These are phyloP conservation scores for Cryptophagus acutangulus DNA, from an alignment of 2,888 invertebrate genomes.

Conservation along the genomic window DNA sequence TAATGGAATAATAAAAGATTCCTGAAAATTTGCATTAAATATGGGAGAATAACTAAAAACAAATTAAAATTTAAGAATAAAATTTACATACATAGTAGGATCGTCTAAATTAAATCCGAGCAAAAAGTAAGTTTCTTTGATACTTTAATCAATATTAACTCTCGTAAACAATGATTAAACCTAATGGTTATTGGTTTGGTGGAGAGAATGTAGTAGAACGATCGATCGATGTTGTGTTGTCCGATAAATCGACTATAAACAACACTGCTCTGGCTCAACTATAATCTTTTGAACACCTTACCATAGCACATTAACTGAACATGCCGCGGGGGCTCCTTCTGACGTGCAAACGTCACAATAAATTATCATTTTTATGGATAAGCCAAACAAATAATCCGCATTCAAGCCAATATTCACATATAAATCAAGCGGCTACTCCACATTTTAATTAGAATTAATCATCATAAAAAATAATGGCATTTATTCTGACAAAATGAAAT, in stretches of 20 bases:
- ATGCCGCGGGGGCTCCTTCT: no score
- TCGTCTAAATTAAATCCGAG: slow-evolving; percentile 22
- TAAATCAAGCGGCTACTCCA: no score
- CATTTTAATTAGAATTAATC: no score
- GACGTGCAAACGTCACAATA: neutral
- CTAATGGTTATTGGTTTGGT: slow-evolving; percentile 36
- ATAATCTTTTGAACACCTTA: slow-evolving; percentile 18
- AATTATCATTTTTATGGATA: neutral
- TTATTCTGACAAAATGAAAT: no score
- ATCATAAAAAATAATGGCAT: no score
- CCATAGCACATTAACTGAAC: slow-evolving; percentile 11
- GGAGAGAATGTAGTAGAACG: slow-evolving; percentile 24
- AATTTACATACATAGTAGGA: slow-evolving; percentile 41
- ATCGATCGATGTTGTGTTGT: slow-evolving; percentile 30
- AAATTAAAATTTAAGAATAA: slow-evolving; percentile 41
- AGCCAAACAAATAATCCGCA: no score
- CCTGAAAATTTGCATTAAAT: slow-evolving; percentile 30
- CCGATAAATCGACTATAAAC: slow-evolving; percentile 33
- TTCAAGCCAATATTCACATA: no score
- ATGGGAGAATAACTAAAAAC: slow-evolving; percentile 34
- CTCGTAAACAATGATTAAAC: slow-evolving; percentile 39
- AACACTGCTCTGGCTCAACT: slow-evolving; percentile 28
- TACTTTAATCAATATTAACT: slow-evolving; percentile 39
- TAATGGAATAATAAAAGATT: slow-evolving; percentile 29
- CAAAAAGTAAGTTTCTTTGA: slow-evolving; percentile 34